Evolutionary conservation across 1,140 invertebrate species (phyloP).

Genomic region (Uloborus diversus): DNA sequence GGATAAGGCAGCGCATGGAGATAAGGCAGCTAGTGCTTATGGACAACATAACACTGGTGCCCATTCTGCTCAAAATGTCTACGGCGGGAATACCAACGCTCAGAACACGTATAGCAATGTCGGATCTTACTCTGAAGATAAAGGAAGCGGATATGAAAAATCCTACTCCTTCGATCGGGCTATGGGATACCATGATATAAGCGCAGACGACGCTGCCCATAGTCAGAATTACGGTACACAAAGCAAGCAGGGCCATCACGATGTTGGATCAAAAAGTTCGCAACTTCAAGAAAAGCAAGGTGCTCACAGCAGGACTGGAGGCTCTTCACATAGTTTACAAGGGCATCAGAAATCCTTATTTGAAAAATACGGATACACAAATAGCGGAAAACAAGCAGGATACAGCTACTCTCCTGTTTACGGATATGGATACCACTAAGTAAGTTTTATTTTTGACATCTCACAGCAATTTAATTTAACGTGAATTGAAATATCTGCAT

Average conservation of each 20-base stretch:
- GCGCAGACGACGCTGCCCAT: not conserved
- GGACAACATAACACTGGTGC: constrained; percentile 18
- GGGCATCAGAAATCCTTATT: constrained; percentile 7
- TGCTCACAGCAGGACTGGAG: not conserved
- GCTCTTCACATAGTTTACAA: not conserved
- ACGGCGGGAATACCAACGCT: not conserved
- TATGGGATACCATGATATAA: constrained; percentile 36
- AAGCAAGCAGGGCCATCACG: constrained; percentile 22
- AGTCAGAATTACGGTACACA: not conserved
- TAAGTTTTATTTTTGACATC: too few species aligned
- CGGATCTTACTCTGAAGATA: constrained; percentile 46
- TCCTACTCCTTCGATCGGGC: constrained; percentile 42
- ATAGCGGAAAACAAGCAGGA: constrained; percentile 10
- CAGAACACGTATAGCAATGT: constrained; percentile 11
- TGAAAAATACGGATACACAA: constrained; percentile 37
- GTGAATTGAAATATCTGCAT: too few species aligned
- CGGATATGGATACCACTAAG: constrained; percentile 47
- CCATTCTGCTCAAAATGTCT: not conserved
- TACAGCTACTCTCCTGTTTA: constrained; percentile 48
- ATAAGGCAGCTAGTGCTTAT: not conserved
- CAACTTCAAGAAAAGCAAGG: constrained; percentile 6
- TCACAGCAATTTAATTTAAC: too few species aligned
- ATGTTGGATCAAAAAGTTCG: constrained; percentile 10
- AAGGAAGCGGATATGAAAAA: constrained; percentile 46
- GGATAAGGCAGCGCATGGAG: not conserved